A percentile compares a stretch with the other conserved stretches of the same genome.
Conservation (phyloP, 2,113 vertebrate genomes). For the Bolborhynchus lineola region DNA sequence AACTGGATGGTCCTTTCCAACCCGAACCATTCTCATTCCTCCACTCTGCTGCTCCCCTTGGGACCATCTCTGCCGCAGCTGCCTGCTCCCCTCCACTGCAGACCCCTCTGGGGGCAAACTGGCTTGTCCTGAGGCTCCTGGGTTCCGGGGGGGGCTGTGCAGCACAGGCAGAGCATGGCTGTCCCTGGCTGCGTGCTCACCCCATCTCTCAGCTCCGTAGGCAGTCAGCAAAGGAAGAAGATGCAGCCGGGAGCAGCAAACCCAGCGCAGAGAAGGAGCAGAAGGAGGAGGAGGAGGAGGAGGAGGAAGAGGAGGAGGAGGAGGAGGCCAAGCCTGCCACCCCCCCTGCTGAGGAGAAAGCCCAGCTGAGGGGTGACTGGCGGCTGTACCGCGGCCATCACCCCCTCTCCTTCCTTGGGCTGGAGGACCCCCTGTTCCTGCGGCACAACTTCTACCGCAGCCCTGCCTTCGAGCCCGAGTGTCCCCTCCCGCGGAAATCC, state of each 20-base stretch:
- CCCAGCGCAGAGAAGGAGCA: background rate
- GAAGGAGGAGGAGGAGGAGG: constrained; percentile 29
- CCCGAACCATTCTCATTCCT: background rate
- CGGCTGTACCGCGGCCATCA: constrained; percentile 33
- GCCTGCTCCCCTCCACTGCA: background rate
- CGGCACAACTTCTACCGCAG: constrained; percentile 44
- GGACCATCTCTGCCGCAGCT: background rate
- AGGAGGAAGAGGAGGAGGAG: background rate
- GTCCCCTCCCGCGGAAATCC: background rate
- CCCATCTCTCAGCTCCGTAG: constrained; percentile 62
- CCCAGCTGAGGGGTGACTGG: constrained; percentile 30
- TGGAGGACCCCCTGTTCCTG: constrained; percentile 54
- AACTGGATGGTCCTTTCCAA: background rate
- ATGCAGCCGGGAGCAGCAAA: background rate
- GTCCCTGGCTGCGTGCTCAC: background rate
- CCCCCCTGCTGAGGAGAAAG: background rate
- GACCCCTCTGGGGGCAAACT: background rate
- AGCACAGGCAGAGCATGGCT: background rate
- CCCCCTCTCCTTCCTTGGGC: constrained; percentile 56
- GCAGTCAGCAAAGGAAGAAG: constrained; percentile 62
- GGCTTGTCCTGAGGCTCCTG: background rate
- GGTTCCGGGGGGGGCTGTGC: background rate
- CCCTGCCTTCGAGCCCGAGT: constrained; percentile 28
- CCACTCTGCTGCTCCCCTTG: background rate
- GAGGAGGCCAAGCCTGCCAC: background rate